Evolutionary conservation across 1,140 invertebrate genomes (phyloP).

Genomic region (Calliopsis andreniformis): DNA sequence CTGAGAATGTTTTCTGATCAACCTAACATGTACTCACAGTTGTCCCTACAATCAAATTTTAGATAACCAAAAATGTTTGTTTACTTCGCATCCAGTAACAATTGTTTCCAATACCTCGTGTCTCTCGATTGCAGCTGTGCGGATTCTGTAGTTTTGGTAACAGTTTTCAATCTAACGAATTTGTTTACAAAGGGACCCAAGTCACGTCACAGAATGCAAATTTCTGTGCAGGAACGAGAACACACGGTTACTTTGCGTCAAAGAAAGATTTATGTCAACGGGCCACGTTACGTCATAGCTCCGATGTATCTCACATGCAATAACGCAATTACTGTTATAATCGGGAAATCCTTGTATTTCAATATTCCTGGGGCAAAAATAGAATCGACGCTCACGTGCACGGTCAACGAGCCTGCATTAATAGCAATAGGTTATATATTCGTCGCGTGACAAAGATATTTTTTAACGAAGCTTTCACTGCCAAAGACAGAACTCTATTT

Average conservation of each 20-base stretch:
- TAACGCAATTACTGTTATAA: constrained; percentile 14
- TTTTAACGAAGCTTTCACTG: constrained; percentile 44
- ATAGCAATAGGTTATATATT: constrained; percentile 29
- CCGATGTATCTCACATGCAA: constrained; percentile 20
- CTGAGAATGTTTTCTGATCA: no score
- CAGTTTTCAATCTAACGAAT: constrained; percentile 20
- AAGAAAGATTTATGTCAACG: constrained; percentile 10
- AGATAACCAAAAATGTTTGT: no score
- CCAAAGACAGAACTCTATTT: constrained; percentile 35
- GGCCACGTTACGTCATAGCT: constrained; percentile 2
- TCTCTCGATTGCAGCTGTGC: not conserved
- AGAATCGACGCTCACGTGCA: not conserved
- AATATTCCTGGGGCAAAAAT: constrained; percentile 21
- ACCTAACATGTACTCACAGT: no score
- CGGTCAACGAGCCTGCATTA: constrained; percentile 8
- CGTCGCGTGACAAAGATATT: constrained; percentile 61
- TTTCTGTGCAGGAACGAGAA: not conserved
- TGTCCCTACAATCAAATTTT: no score
- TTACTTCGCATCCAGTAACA: not conserved
- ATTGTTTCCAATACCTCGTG: not conserved
- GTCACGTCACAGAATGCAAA: constrained; percentile 3
- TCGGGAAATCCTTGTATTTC: constrained; percentile 30
- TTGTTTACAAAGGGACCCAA: not conserved
- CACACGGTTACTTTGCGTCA: not conserved
- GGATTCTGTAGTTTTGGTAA: not conserved